These are phyloP conservation scores for Drosophila nannoptera DNA, from an alignment of 1,140 invertebrate species.

Conservation along the genomic window DNA sequence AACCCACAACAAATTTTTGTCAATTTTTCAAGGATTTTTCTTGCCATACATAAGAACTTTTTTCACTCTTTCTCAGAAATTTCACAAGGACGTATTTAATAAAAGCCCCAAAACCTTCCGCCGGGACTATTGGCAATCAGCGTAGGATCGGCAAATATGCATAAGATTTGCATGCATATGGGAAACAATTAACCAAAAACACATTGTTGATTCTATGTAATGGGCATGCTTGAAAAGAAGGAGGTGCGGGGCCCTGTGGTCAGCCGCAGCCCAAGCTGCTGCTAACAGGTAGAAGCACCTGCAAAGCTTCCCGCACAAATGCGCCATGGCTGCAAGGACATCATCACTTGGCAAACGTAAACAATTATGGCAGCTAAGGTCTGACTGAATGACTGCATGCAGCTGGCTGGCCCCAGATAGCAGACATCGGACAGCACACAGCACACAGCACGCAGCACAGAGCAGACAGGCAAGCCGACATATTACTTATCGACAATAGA, in stretches of 20 bases:
- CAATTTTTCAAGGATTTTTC: not conserved
- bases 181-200: constrained; percentile 4
- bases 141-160: not conserved
- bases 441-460: not conserved
- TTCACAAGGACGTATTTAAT: too few species aligned
- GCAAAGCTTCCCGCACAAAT: constrained; percentile 29
- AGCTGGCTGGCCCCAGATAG: constrained; percentile 43
- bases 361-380: constrained; percentile 60
- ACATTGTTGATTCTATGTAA: constrained; percentile 13
- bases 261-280: not conserved
- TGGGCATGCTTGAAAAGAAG: not conserved
- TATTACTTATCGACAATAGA: constrained; percentile 63
- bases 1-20: not conserved
- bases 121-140: not conserved
- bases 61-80: too few species aligned
- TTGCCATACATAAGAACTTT: too few species aligned
- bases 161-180: not conserved
- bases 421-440: constrained; percentile 22
- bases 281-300: constrained; percentile 20
- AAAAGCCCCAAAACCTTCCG: too few species aligned
- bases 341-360: constrained; percentile 34
- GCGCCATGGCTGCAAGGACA: constrained; percentile 12
- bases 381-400: constrained; percentile 4
- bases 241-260: constrained; percentile 1
- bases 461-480: constrained; percentile 7